phyloP scores from a whole-genome alignment of 2,113 vertebrate genomes.

The Silurus asotus region DNA sequence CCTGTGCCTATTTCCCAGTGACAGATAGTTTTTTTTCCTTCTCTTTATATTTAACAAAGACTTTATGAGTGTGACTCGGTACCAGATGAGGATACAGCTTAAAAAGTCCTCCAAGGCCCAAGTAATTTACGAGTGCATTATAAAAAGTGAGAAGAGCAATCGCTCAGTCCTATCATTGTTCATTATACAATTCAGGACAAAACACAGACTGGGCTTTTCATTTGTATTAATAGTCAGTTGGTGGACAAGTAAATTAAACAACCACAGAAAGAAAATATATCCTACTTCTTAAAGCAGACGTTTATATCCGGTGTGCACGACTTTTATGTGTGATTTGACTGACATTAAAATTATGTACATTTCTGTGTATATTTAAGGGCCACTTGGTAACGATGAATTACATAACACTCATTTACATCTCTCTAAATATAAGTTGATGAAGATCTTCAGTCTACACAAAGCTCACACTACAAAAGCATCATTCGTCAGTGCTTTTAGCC shows the following conservation, averaged over 20 bases:
- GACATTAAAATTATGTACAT: not conserved
- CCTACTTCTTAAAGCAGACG: not conserved
- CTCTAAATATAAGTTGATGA: not conserved
- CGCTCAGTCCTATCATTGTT: not conserved
- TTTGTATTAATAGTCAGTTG: not conserved
- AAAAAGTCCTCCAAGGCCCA: not conserved
- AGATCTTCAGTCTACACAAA: too few species aligned
- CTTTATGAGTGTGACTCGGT: not conserved
- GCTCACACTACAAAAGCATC: too few species aligned
- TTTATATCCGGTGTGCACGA: not conserved
- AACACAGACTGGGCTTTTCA: not conserved
- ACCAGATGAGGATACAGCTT: not conserved
- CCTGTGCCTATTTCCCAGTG: not conserved
- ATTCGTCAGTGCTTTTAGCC: too few species aligned
- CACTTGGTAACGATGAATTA: too few species aligned
- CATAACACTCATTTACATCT: too few species aligned
- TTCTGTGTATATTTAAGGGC: too few species aligned
- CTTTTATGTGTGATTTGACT: too few species aligned
- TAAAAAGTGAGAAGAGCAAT: not conserved
- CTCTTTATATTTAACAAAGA: not conserved
- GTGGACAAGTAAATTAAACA: not conserved
- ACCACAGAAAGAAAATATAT: not conserved
- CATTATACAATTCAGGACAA: not conserved
- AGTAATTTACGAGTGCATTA: not conserved
- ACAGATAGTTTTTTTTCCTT: not conserved